A percentile compares a stretch with the other conserved stretches of the same genome.
These are phyloP conservation scores for Hipparchia semele DNA, from an alignment of 2,888 invertebrate genomes.

Conservation along the genomic window DNA sequence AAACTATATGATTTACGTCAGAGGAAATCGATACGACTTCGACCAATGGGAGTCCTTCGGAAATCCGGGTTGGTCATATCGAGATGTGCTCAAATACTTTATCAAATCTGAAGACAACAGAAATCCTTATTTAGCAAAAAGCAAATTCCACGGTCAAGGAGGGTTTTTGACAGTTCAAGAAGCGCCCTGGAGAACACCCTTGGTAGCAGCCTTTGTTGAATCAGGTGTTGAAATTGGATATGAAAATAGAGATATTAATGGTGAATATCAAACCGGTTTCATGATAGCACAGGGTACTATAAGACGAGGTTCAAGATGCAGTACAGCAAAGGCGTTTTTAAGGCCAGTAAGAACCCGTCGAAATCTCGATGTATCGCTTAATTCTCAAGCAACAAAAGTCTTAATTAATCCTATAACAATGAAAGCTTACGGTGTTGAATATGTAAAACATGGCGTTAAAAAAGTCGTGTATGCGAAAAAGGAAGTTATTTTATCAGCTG, in stretches of 20 bases:
- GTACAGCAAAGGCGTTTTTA: constrained; percentile 94
- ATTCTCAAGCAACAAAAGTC: constrained; percentile 90
- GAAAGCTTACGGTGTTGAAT: constrained; percentile 92
- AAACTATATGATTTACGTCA: constrained; percentile 95
- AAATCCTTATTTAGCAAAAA: constrained; percentile 90
- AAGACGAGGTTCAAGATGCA: constrained; percentile 90
- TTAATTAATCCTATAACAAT: constrained; percentile 89
- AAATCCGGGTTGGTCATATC: constrained; percentile 95
- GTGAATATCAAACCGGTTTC: constrained; percentile 90
- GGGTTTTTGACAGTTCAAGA: constrained; percentile 92
- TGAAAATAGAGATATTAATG: constrained; percentile 92
- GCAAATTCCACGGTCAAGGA: constrained; percentile 87
- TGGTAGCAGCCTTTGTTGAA: constrained; percentile 92
- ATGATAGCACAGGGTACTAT: constrained; percentile 93
- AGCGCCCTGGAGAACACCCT: constrained; percentile 91
- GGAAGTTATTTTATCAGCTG: constrained; percentile 94
- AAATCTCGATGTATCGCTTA: constrained; percentile 92
- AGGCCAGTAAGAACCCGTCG: constrained; percentile 88
- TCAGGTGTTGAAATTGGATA: constrained; percentile 93
- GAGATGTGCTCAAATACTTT: constrained; percentile 93
- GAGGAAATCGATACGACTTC: constrained; percentile 93
- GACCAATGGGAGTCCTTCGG: constrained; percentile 94
- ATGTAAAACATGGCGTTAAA: constrained; percentile 87
- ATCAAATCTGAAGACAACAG: constrained; percentile 95
- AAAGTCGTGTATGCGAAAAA: constrained; percentile 88